Conservation (phyloP, 2,797 vertebrate species). For the Prunella strophiata region DNA sequence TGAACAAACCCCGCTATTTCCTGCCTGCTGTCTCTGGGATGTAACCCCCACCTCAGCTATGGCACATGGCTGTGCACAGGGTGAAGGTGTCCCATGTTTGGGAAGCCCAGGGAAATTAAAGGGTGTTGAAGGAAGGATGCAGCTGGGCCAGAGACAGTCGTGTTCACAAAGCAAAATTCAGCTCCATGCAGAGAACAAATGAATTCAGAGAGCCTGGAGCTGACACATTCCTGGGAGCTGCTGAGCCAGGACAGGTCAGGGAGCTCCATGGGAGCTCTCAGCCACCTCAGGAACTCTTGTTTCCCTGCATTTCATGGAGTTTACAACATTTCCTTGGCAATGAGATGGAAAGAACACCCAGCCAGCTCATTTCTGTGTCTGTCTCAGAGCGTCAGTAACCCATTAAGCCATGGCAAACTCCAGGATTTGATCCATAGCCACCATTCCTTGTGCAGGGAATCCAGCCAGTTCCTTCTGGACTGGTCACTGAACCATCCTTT, state of each 20-base stretch:
- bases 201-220: background rate
- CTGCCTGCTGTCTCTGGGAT: background rate
- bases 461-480: background rate
- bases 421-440: background rate
- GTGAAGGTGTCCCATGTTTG: background rate
- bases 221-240: background rate
- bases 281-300: background rate
- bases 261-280: background rate
- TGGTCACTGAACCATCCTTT: background rate
- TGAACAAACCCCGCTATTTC: background rate
- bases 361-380: background rate
- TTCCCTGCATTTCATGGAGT: background rate
- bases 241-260: background rate
- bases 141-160: background rate
- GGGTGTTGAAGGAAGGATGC: background rate
- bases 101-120: background rate
- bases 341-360: background rate
- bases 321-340: background rate
- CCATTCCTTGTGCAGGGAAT: background rate
- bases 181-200: background rate
- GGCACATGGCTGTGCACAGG: background rate
- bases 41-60: background rate
- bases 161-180: background rate
- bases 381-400: background rate
- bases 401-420: background rate